These are phyloP conservation scores for Pocota personata DNA, from an alignment of 2,888 invertebrate species.

Conservation along the genomic window DNA sequence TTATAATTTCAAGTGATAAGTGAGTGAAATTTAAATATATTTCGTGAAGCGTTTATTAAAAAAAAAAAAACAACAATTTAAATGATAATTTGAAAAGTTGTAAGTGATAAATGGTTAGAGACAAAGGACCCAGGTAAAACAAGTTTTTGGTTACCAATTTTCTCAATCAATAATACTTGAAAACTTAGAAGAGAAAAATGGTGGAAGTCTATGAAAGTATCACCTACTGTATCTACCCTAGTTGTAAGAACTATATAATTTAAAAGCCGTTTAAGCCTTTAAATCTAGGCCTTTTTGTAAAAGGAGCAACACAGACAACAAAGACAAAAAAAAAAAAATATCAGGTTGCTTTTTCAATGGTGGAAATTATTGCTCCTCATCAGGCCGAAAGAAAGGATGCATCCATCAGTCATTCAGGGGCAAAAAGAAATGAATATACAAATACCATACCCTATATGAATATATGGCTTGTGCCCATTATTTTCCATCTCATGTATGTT, in stretches of 20 bases:
- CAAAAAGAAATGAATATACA: conserved; percentile 16
- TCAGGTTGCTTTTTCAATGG: conserved; percentile 62
- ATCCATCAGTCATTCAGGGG: conserved; percentile 59
- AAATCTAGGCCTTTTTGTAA: background rate
- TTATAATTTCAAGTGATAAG: too few species aligned
- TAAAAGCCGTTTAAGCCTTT: background rate
- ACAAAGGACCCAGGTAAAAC: too few species aligned
- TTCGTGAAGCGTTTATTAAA: too few species aligned
- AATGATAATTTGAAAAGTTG: too few species aligned
- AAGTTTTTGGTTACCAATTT: too few species aligned
- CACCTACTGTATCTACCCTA: background rate
- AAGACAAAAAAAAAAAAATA: background rate
- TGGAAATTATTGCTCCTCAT: conserved; percentile 67
- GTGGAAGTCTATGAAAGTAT: background rate
- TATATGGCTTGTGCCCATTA: conserved; percentile 42
- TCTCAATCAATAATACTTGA: too few species aligned
- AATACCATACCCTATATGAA: background rate
- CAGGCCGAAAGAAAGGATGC: conserved; percentile 49
- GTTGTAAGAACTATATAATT: background rate
- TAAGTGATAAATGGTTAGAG: too few species aligned
- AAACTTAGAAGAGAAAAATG: background rate
- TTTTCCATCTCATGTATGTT: conserved; percentile 58
- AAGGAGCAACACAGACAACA: background rate
- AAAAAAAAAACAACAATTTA: too few species aligned
- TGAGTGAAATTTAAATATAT: too few species aligned